Base-by-base conservation (phyloP, 1,140 invertebrate genomes). In the Drosophila melanica region DNA sequence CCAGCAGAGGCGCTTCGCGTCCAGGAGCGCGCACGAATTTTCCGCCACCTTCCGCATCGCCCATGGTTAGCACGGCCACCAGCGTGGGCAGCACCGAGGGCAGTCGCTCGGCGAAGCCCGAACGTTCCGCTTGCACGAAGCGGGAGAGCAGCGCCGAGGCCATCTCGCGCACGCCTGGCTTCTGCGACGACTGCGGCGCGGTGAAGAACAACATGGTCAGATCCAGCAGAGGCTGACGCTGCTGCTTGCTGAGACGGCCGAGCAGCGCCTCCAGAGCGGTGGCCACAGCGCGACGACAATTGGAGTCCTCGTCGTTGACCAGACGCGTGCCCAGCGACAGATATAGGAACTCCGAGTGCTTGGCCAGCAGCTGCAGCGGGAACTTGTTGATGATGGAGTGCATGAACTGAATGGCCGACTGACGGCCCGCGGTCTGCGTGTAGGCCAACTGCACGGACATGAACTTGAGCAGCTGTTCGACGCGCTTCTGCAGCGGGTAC, bases 341-440 rank as follows among this genome's bases (percentile, higher is more conserved):
- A 77, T 97, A 96, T 47, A 98, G 93, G 2, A 96, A 93, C 5
- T 94, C 94, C 9, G 94, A 93, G 62, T 96, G 93, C 51, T 94
- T 93, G 2, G 92, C 91, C 0, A 98, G 86, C 20, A 95, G 90
- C 45, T 93, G 95, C 90, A 95, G 90, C 57, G 96, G 95, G 81
- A 98, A 96, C 57, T 94, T 95, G 44, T 94, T 94, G 48, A 98
- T 95, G 30, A 98, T 94, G 47, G 94, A 93, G 27, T 95, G 94
- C 20, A 99, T 92, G 93, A 99, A 97, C 90, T 97, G 95, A 0
- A 98, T 92, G 0, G 96, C 97, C 9, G 97, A 98, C 51, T 96
- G 93, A 27, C 98, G 93, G 4, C 98, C 98, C 48, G 94, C 93
- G 75, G 96, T 94, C 58, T 96, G 80, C 63, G 96, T 95, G 82